Conservation (phyloP, 1,140 invertebrate species). For the Drosophila azteca region DNA sequence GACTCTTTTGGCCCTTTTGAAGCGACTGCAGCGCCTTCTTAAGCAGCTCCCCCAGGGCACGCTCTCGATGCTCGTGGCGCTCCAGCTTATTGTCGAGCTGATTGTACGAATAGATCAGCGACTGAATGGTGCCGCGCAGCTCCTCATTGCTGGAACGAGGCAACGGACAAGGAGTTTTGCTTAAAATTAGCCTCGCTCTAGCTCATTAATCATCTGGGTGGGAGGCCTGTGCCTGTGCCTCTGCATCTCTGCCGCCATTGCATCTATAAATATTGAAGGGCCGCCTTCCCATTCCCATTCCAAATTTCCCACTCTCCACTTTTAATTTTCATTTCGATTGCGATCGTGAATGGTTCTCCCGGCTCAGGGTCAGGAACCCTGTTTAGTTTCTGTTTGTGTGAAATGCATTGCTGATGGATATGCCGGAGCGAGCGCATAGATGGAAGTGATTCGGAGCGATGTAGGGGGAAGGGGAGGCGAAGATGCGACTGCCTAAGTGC, state of each 20-base stretch:
- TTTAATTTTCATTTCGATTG: conserved; percentile 6
- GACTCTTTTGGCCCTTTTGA: conserved; percentile 89
- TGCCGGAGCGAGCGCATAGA: conserved; percentile 26
- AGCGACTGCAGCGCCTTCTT: conserved; percentile 89
- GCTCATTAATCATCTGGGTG: conserved; percentile 50
- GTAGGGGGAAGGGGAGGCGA: background rate
- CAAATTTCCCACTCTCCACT: background rate
- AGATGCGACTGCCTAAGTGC: conserved; percentile 34
- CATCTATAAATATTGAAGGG: conserved; percentile 50
- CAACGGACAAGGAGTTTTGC: background rate
- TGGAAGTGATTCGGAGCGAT: no score
- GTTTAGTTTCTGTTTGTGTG: conserved; percentile 56
- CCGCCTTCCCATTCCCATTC: conserved; percentile 15
- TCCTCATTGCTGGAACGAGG: conserved; percentile 89
- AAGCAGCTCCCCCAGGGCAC: conserved; percentile 90
- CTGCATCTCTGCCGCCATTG: conserved; percentile 9
- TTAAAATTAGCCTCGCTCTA: conserved; percentile 43
- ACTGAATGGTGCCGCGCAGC: conserved; percentile 91
- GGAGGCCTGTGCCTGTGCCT: background rate
- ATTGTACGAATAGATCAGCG: conserved; percentile 91
- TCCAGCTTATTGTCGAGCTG: conserved; percentile 92
- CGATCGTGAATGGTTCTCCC: conserved; percentile 20
- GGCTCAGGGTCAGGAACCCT: conserved; percentile 76
- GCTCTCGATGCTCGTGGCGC: conserved; percentile 92
- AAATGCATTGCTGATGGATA: conserved; percentile 66